Percentiles rank a stretch among this genome's conserved stretches.
These are phyloP conservation scores for Lepidothrix coronata DNA, from an alignment of 2,113 vertebrate genomes.

Conservation along the genomic window DNA sequence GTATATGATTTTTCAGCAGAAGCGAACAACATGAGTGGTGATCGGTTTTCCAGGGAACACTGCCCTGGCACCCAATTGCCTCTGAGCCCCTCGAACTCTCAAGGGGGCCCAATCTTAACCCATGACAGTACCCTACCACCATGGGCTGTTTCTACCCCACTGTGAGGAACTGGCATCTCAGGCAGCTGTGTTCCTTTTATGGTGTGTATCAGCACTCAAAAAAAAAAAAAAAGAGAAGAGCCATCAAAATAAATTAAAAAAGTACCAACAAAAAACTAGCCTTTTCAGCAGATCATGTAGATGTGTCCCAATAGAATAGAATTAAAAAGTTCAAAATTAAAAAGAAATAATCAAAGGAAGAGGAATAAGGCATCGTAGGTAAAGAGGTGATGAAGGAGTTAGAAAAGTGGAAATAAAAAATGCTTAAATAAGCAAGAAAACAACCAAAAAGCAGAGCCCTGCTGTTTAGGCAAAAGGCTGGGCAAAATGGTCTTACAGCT, in stretches of 20 bases:
- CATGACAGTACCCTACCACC: not conserved
- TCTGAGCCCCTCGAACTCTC: too few relatives aligned
- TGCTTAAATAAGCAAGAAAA: not conserved
- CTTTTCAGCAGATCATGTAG: not conserved
- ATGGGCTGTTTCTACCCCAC: not conserved
- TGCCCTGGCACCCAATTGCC: too few relatives aligned
- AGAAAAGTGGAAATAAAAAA: not conserved
- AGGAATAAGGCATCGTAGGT: not conserved
- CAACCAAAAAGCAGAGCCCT: not conserved
- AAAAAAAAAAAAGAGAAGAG: not conserved
- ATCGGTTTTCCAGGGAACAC: too few relatives aligned
- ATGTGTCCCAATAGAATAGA: not conserved
- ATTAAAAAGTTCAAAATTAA: not conserved
- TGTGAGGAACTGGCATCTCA: not conserved
- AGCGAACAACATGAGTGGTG: too few relatives aligned
- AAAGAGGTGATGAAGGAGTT: not conserved
- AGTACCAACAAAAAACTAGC: not conserved
- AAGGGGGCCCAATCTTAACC: too few relatives aligned
- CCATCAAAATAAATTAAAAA: not conserved
- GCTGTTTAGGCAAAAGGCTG: not conserved
- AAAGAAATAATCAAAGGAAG: not conserved
- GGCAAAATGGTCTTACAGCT: not conserved
- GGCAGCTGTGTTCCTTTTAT: not conserved
- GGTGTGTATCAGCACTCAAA: not conserved
- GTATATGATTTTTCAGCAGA: too few relatives aligned